Base-by-base conservation (phyloP, 2,888 invertebrate species). In the Clusia tigrina region DNA sequence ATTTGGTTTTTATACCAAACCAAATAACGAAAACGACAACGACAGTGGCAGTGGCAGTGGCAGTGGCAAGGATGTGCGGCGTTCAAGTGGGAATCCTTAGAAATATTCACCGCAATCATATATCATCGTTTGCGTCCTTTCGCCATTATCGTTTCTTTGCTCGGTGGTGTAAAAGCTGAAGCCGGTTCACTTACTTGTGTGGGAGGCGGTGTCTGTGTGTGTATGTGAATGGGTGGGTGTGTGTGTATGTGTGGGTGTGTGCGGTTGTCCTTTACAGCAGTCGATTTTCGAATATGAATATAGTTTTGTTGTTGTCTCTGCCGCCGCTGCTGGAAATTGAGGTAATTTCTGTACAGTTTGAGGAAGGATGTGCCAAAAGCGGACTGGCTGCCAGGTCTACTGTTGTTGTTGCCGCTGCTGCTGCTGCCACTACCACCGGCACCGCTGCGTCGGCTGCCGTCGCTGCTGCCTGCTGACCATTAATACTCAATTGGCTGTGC, bases 401-500 rank as follows among this genome's bases (percentile, higher is more conserved):
- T n/a, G n/a, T n/a, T n/a, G n/a, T n/a, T n/a, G 56, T 72, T 70
- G 70, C 66, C 65, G 64, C 62, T 64, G 67, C 58, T 57, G 54
- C 23, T 51, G 62, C 57, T 54, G 20, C 20, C n/a, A n/a, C 66
- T 66, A 63, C 62, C 62, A 65, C 58, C 54, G 54, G n/a, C 37
- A 57, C 57, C 51, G 20, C 20, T 48, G 48, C 48, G 20, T 22
- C 42, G n/a, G n/a, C 55, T 48, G 26, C 51, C 23, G 46, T 37
- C n/a, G 22, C 25, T 6, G 52, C 10, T 20, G 48, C 17, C 15
- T 62, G 32, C 55, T 77, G 74, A 77, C 77, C 77, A 74, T 77
- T 74, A 74, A 74, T 74, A 74, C 74, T 77, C 74, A 74, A 74
- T 74, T 74, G 74, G 74, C 76, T 74, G 77, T 74, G 74, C 77